A percentile compares a stretch with the other conserved stretches of the same genome.
phyloP scores from a whole-genome alignment of 2,113 vertebrate genomes.

The Passer montanus region DNA sequence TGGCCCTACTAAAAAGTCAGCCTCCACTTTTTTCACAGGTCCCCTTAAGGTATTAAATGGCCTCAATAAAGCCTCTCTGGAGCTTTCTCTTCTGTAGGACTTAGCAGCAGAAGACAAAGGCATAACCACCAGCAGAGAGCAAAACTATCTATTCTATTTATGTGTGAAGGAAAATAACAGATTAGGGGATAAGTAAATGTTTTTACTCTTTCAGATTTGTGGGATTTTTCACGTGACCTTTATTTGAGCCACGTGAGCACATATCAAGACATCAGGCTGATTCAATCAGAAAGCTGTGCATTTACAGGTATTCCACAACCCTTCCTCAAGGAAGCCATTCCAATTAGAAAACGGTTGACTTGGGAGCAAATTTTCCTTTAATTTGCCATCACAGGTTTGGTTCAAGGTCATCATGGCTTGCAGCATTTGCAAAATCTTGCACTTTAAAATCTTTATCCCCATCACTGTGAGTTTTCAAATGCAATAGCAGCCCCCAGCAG shows the following conservation, averaged over 20 bases:
- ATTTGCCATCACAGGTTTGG: not conserved
- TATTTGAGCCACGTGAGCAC: not conserved
- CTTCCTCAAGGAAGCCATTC: not conserved
- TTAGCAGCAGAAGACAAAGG: not conserved
- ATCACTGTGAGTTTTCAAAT: not conserved
- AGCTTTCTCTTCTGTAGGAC: not conserved
- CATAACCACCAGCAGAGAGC: not conserved
- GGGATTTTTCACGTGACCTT: not conserved
- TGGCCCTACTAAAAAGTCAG: not conserved
- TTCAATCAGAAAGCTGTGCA: not conserved
- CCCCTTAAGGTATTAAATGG: not conserved
- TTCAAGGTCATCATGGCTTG: not conserved
- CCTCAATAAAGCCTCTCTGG: not conserved
- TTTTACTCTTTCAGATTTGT: not conserved
- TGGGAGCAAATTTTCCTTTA: not conserved
- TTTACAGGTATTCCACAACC: not conserved
- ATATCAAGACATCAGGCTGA: not conserved
- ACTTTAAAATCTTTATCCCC: not conserved
- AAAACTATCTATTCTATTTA: not conserved
- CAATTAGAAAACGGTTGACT: not conserved
- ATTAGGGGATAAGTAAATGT: not conserved
- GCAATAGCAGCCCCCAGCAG: not conserved
- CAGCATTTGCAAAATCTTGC: fast-evolving
- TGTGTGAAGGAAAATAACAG: not conserved
- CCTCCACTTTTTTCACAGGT: not conserved